Evolutionary conservation across 1,140 invertebrate genomes (phyloP), one percentile per base, ranked within the genome.

Genomic region (Drosophila kanapiae): DNA sequence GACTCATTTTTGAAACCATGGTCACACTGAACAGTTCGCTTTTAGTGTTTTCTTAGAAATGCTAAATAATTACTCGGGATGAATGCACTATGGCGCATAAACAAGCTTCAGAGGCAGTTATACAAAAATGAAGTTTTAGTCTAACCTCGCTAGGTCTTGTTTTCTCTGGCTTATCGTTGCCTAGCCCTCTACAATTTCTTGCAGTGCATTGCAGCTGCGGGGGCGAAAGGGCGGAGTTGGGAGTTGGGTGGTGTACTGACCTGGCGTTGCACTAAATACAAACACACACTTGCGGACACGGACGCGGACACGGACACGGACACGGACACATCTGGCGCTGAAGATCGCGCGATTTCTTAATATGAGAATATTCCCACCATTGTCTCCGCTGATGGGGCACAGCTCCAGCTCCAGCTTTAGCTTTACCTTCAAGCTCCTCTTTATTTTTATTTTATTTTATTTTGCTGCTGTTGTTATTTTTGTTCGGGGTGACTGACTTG

Each of bases 341-440:
- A 77, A 88, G 85, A 90, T 90, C 82, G 86, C 85, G 85, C 85
- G 85, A 88, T 91, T 91, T 91, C 84, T 84, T 91, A 91, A 91
- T 91, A 92, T 92, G 91, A 92, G 91, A 92, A 92, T 87, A 87
- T 92, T 92, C 91, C 88, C 91, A 92, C 91, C 88, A 92, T 92
- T 92, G 91, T 92, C 72, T 88, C 72, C 69, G 65, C 35, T 72
- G 69, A 72, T 72, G 69, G 70, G 65, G 67, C 65, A 23, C 51
- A 37, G 51, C 64, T 65, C 61, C 37, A 10, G 37, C 45, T 18
- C 13, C 49, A 13, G 16, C 29, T 29, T 4, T 2, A 11, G 31
- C 49, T 67, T 2, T 31, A 14, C 29, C 27, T 27, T 37, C 40
- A 18, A 69, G 27, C 40, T 59, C 48, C 48, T 67, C 40, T 57